Evolutionary conservation across 2,113 vertebrate genomes (phyloP), one percentile per base, ranked within the genome.

Genomic region (Callopanchax toddi): DNA sequence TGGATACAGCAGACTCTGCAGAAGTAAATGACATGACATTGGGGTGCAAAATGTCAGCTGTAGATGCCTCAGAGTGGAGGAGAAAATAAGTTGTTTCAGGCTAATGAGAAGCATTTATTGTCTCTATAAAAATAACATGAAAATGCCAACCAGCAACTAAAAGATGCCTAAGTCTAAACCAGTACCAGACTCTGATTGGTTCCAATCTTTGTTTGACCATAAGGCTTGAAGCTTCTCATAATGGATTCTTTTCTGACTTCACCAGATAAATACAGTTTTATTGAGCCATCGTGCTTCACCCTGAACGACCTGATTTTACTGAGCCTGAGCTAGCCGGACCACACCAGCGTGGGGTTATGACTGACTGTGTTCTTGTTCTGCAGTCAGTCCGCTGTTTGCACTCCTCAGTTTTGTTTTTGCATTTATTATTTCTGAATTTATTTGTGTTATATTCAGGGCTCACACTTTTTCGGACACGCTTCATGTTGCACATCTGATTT

Each of bases 1-100:
- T 32, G 55, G 55, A 29, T 17, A 26, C n/a, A 9, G 23, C 21
- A 59, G 11, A 59, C 25, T 58, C 39, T 58, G 39, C 21, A 25
- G 55, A 11, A 22, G 22, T 37, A 22, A 6, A 34, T 6, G 11
- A 23, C 34, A 22, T 9, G 36, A 56, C 16, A 56, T 11, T 6
- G 6, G 1, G 9, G 3, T 4, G 5, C 16, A 42, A 9, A 25
- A 56, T 18, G 6, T 57, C 21, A 17, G 22, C 22, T 3, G 7
- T n/a, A 23, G 21, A 57, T 40, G 10, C 54, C 22, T 12, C 37
- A 16, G 11, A 3, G n/a, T n/a, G 16, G 2, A 25, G 15, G 3
- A 39, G 7, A 39, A 4, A 18, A 26, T 6, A 44, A 6, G n/a
- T 36, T 4, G 20, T 34, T 50, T 26, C 23, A 52, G 49, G 18